Conservation (phyloP, 2,888 invertebrate species). For the Girardia tigrina region DNA sequence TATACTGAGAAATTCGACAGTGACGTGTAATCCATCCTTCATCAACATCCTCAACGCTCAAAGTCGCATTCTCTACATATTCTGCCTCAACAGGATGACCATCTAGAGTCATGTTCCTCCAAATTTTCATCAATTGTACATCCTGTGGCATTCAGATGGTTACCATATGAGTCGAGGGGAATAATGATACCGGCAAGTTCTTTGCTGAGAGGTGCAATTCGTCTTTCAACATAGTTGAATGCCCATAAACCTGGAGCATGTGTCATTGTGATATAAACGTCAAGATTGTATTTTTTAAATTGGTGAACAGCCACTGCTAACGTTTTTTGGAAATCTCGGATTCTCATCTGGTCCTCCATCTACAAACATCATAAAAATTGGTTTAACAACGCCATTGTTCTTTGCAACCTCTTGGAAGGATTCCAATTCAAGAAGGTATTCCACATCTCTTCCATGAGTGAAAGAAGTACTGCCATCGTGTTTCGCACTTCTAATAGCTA, state of each 20-base stretch:
- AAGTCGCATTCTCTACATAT: too few relatives aligned
- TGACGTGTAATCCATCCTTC: too few relatives aligned
- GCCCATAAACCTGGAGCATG: constrained; percentile 46
- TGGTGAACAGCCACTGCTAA: constrained; percentile 37
- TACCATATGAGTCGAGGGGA: too few relatives aligned
- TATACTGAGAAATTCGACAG: too few relatives aligned
- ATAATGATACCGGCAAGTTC: too few relatives aligned
- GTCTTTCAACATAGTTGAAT: constrained; percentile 43
- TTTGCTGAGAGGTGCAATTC: constrained; percentile 45
- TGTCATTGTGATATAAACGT: constrained; percentile 53
- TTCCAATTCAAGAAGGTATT: too few relatives aligned
- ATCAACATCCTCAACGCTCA: too few relatives aligned
- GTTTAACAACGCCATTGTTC: constrained; percentile 9
- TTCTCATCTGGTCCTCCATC: constrained; percentile 39
- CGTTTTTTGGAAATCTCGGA: constrained; percentile 39
- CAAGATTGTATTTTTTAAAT: constrained; percentile 39
- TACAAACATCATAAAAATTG: background rate
- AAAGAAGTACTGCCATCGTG: background rate
- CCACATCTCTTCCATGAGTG: background rate
- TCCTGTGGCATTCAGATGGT: too few relatives aligned
- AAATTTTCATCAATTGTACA: too few relatives aligned
- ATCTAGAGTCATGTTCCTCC: too few relatives aligned
- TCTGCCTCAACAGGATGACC: too few relatives aligned
- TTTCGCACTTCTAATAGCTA: background rate
- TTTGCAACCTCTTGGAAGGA: constrained; percentile 3